These are phyloP conservation scores for Pipa parva DNA, from an alignment of 2,113 vertebrate species.

Conservation along the genomic window DNA sequence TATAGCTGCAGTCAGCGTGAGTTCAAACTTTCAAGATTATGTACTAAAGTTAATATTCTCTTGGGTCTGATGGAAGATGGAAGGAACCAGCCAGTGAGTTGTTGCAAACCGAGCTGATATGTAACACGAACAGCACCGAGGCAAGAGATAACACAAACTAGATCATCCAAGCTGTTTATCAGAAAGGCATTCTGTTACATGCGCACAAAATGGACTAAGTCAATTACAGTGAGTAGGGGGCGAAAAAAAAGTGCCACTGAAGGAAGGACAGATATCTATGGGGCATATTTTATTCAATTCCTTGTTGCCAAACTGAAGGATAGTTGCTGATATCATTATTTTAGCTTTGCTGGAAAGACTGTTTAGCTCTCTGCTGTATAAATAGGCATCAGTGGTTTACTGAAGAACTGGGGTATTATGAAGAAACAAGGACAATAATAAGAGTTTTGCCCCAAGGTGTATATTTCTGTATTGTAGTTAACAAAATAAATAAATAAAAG, in stretches of 20 bases:
- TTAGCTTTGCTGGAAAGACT: background rate
- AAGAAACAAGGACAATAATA: too few relatives aligned
- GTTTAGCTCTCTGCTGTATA: background rate
- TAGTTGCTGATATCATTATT: too few relatives aligned
- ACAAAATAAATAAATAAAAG: too few relatives aligned
- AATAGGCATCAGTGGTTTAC: too few relatives aligned
- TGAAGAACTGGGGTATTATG: too few relatives aligned
- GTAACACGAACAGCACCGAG: constrained; percentile 56
- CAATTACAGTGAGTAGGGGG: constrained; percentile 44
- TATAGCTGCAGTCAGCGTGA: constrained; percentile 54
- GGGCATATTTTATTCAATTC: background rate
- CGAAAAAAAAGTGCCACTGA: background rate
- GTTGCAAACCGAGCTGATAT: constrained; percentile 62
- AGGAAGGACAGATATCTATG: background rate
- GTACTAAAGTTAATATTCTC: constrained; percentile 52
- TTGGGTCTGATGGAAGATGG: constrained; percentile 52
- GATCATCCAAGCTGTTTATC: constrained; percentile 66
- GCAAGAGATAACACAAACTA: constrained; percentile 52
- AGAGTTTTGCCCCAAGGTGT: too few relatives aligned
- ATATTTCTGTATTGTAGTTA: too few relatives aligned
- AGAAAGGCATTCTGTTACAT: constrained; percentile 53
- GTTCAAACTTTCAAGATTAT: constrained; percentile 61
- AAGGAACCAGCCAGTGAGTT: constrained; percentile 52
- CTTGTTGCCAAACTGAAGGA: background rate
- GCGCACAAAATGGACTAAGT: constrained; percentile 37